Conservation (phyloP, 2,888 invertebrate genomes). For the Epirrita christyi region DNA sequence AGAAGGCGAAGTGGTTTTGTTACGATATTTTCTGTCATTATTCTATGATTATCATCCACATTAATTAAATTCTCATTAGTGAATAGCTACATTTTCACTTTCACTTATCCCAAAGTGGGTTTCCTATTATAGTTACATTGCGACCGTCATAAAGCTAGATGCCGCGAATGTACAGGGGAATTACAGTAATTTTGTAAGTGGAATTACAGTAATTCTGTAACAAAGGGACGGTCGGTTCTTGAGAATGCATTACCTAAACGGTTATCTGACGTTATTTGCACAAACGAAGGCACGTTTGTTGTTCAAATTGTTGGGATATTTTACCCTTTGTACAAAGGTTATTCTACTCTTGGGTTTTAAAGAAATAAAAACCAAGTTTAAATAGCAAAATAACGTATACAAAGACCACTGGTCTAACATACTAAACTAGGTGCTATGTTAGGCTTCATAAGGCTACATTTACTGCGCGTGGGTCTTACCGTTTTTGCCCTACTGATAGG, state of each 20-base stretch:
- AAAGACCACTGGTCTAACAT: no score
- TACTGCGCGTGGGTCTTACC: no score
- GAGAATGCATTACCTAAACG: slow-evolving; percentile 60
- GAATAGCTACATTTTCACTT: slow-evolving; percentile 17
- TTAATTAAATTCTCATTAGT: slow-evolving; percentile 10
- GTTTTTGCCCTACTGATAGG: no score
- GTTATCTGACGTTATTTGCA: slow-evolving; percentile 42
- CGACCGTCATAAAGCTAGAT: slow-evolving; percentile 28
- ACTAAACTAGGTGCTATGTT: no score
- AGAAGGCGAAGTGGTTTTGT: no score
- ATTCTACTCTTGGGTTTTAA: slow-evolving; percentile 7
- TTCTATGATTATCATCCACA: slow-evolving; percentile 1
- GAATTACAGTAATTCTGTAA: slow-evolving; percentile 38
- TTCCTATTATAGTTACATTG: slow-evolving; percentile 15
- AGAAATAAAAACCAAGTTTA: background rate
- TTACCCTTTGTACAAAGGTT: slow-evolving; percentile 33
- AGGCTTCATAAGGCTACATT: no score
- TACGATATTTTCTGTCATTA: background rate
- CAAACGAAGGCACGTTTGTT: slow-evolving; percentile 37
- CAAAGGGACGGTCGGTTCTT: slow-evolving; percentile 40
- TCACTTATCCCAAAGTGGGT: slow-evolving; percentile 5
- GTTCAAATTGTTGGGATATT: slow-evolving; percentile 38
- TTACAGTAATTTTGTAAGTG: slow-evolving; percentile 35
- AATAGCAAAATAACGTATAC: background rate
- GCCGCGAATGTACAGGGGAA: slow-evolving; percentile 26